Evolutionary conservation across 2,888 invertebrate species (phyloP), one percentile per base, ranked within the genome.

Genomic region (Mechanitis mazaeus): DNA sequence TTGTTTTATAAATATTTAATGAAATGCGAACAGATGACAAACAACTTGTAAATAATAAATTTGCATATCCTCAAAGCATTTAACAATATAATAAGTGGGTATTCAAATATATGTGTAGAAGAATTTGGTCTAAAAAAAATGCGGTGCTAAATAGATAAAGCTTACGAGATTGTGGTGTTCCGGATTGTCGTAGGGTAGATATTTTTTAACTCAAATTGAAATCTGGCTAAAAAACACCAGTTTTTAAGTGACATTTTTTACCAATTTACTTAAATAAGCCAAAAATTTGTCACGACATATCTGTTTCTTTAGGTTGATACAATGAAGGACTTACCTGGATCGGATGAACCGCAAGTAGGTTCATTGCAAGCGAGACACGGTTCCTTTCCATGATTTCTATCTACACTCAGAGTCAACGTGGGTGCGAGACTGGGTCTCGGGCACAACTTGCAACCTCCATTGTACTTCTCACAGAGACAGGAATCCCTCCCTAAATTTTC

Each of bases 381-480:
- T 64, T 79, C 79, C 75, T 79, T 81, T 11, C 76, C 68, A 65
- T 80, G 80, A 72, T 77, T 81, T n/a, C 76, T 80, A 55, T 83
- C 84, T 59, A 78, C 70, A 63, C 72, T 64, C 42, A 80, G 71
- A 20, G 75, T 72, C 56, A 78, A 71, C 11, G 82, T 75, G 45
- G 83, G 80, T 47, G 81, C 76, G 53, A 79, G 72, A 68, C 77
- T 75, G 5, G 83, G 74, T 62, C 81, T 72, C 45, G 86, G 88
- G 63, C 89, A 87, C 73, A 86, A 77, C 79, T 87, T 87, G 74
- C 89, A 89, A 33, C 90, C 90, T 2, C 88, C 88, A 61, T 86
- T 85, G 73, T 85, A 89, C 71, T 80, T 81, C 80, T 86, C 89
- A 68, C 89, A 90, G 58, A 89, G 74, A 65, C 89, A 90, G 74